Base-by-base conservation (phyloP, 2,797 vertebrate genomes). In the Pagetopsis macropterus region DNA sequence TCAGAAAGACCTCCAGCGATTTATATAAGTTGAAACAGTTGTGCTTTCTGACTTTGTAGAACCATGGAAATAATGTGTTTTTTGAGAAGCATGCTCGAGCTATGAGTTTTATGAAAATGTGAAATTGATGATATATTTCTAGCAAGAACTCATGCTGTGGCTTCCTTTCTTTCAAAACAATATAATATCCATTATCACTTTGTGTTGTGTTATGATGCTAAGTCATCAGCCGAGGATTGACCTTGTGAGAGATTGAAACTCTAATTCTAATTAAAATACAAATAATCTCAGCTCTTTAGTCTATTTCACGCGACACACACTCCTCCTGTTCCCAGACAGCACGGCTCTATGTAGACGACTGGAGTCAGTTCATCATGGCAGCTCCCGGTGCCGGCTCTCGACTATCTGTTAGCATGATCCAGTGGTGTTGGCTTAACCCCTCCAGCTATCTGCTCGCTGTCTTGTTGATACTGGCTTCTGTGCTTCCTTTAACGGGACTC, bases 361-460 rank as follows among this genome's bases (percentile, higher is more conserved):
- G 45, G 57, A 86, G 69, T 76, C 54, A 44, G 21, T 82, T 65
- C 37, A 45, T 61, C 56, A 64, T 16, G 55, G 15, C 59, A 71
- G 49, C 72, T 79, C 63, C 70, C 65, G 40, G 44, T 52, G 57
- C 52, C 40, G 68, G 48, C 60, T 76, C 56, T 72, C 14, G 50
- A 2, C 57, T 81, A 45, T 89, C 76, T 78, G 80, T 79, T 76
- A 72, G 76, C 76, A 62, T 66, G 63, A 81, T 80, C 78, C 78
- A 76, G 76, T 70, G 19, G 49, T 81, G 86, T 81, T 74, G 48
- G 70, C 65, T 60, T 60, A 83, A 72, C 65, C 84, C 82, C 80
- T 78, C 78, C 66, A 84, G 87, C 79, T 83, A 82, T 79, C 80
- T 65, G 71, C 82, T 65, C 43, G 75, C 66, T 76, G 77, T 81